Base-by-base conservation (phyloP, 1,140 invertebrate genomes). In the Coboldia fuscipes region DNA sequence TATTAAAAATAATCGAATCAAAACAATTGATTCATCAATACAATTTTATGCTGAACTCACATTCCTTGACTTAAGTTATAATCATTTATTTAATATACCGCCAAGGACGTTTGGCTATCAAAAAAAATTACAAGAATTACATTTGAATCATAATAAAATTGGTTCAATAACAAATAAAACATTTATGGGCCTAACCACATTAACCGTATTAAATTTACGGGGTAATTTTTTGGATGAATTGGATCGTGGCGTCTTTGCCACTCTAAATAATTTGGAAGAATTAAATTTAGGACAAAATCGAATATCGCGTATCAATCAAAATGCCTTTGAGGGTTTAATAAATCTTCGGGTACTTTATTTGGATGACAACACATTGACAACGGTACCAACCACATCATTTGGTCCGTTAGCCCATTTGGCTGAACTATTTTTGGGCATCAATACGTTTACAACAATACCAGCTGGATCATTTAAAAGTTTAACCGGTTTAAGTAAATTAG, bases 281-380 rank as follows among this genome's bases (percentile, higher is more conserved):
- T 58, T 93, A 9, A 84, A 92, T 57, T 60, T 93, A 9, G 81
- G 81, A 1, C 68, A 81, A 46, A 93, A 93, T 50, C 68, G 77
- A 39, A 82, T 92, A 45, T 71, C 73, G 10, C 66, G 66, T 43
- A 73, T 92, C 10, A 77, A 84, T 44, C 63, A 70, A 0, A 66
- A 65, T 35, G 78, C 84, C 2, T 84, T 92, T 45, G 66, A 71
- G 30, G 81, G 80, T 2, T 51, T 92, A 13, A 57, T 62, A 1
- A 68, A 73, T 2, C 61, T 92, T 19, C 59, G 79, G 32, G 74
- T 79, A 0, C 57, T 93, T 0, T 78, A 80, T 45, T 57, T 92
- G 27, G 79, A 86, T 42, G 79, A 88, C 46, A 93, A 92, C 55
- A 72, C 76, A 33, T 56, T 90, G 22, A 72, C 63, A 38, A 58